Conservation (phyloP, 2,888 invertebrate species). For the Tetranychus truncatus region DNA sequence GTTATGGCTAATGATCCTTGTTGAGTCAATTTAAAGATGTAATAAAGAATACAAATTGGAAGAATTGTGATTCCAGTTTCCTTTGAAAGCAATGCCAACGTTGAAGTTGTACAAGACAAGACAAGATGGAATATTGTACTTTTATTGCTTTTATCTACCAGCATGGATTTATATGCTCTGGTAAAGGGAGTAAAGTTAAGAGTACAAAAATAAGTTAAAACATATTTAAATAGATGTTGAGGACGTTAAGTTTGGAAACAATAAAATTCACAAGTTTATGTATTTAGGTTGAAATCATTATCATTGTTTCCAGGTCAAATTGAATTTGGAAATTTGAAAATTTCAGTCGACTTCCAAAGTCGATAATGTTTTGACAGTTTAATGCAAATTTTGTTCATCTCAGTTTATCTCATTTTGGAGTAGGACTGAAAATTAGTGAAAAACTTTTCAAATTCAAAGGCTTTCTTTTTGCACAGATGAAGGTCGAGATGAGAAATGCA, state of each 20-base stretch:
- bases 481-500: no score
- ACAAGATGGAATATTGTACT: conserved; percentile 10
- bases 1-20: not conserved
- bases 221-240: not conserved
- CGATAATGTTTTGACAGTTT: no score
- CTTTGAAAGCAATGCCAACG: conserved; percentile 33
- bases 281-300: no score
- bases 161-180: not conserved
- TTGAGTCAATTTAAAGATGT: not conserved
- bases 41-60: conserved; percentile 29
- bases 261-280: not conserved
- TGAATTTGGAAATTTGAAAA: no score
- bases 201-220: not conserved
- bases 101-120: conserved; percentile 26
- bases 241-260: not conserved
- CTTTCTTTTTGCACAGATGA: no score
- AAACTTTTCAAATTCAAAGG: no score
- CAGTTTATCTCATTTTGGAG: no score
- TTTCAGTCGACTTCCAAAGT: no score
- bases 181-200: not conserved
- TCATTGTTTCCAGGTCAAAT: no score
- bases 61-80: conserved; percentile 35
- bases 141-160: not conserved
- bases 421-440: no score
- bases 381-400: no score